Percentiles rank a stretch among this genome's conserved stretches.
Evolutionary conservation across 2,797 vertebrate species (phyloP).

Genomic region (Pseudotriccus pelzelni): DNA sequence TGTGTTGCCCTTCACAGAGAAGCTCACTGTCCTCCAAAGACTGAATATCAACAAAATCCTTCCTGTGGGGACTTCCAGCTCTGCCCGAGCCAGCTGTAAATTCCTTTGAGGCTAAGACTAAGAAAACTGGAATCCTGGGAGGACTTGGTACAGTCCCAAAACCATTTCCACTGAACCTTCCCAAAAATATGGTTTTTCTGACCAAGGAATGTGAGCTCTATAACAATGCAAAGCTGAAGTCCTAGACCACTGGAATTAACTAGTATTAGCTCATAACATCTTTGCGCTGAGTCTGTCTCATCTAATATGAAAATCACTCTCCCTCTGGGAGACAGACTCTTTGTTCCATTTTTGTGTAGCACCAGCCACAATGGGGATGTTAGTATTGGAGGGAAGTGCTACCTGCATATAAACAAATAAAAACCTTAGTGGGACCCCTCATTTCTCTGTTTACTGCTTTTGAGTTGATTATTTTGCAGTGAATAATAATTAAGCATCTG

Average conservation of each 20-base stretch:
- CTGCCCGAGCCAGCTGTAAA: constrained; percentile 38
- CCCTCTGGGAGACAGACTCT: background rate
- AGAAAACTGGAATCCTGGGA: constrained; percentile 69
- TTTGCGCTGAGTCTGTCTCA: rapidly evolving
- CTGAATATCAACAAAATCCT: constrained; percentile 50
- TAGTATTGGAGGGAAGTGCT: background rate
- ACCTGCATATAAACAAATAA: background rate
- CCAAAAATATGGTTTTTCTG: constrained; percentile 39
- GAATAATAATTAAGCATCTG: background rate
- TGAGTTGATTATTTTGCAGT: background rate
- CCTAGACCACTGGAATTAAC: background rate
- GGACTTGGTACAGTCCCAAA: constrained; percentile 51
- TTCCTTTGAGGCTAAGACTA: constrained; percentile 58
- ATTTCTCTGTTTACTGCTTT: background rate
- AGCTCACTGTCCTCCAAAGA: constrained; percentile 33
- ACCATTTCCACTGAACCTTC: constrained; percentile 26
- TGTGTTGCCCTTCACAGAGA: constrained; percentile 9
- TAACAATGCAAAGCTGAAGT: constrained; percentile 38
- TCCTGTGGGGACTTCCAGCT: constrained; percentile 59
- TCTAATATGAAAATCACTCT: background rate
- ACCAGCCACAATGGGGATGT: background rate
- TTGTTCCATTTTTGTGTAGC: background rate
- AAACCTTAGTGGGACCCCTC: background rate
- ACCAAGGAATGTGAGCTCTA: constrained; percentile 28
- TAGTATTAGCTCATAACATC: constrained; percentile 12